Conservation (phyloP, 2,113 vertebrate genomes). For the Tupaia chinensis region DNA sequence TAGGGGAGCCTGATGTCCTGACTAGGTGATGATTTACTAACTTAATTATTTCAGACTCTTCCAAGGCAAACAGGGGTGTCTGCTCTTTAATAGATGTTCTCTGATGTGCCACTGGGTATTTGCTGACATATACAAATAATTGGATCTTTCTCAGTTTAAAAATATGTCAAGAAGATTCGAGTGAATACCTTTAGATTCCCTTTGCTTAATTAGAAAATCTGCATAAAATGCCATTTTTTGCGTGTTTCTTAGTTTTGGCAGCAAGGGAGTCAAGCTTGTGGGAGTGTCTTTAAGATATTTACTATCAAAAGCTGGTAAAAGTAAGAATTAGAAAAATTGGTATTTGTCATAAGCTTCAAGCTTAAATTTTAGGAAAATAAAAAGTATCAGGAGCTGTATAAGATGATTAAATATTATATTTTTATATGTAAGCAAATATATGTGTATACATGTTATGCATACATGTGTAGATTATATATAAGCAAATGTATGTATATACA, state of each 20-base stretch:
- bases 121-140: conserved; percentile 75
- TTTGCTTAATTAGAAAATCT: conserved; percentile 82
- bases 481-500: no score
- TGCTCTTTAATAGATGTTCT: conserved; percentile 69
- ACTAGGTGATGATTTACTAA: conserved; percentile 73
- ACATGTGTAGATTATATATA: no score
- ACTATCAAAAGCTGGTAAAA: conserved; percentile 59
- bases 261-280: conserved; percentile 64
- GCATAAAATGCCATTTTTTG: conserved; percentile 66
- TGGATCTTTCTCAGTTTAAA: conserved; percentile 68
- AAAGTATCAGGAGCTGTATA: neutral
- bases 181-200: conserved; percentile 77
- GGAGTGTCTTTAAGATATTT: neutral
- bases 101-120: conserved; percentile 68
- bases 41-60: conserved; percentile 78
- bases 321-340: conserved; percentile 29
- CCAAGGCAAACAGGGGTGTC: conserved; percentile 23
- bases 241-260: conserved; percentile 65
- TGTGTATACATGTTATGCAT: no score
- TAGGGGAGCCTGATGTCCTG: conserved; percentile 46
- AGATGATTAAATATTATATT: neutral
- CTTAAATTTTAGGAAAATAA: conserved; percentile 49
- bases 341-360: conserved; percentile 18
- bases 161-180: conserved; percentile 65
- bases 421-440: no score